Percentiles rank a stretch among this genome's conserved stretches.
Evolutionary conservation across 2,888 invertebrate genomes (phyloP).

Genomic region (Idaea straminata): DNA sequence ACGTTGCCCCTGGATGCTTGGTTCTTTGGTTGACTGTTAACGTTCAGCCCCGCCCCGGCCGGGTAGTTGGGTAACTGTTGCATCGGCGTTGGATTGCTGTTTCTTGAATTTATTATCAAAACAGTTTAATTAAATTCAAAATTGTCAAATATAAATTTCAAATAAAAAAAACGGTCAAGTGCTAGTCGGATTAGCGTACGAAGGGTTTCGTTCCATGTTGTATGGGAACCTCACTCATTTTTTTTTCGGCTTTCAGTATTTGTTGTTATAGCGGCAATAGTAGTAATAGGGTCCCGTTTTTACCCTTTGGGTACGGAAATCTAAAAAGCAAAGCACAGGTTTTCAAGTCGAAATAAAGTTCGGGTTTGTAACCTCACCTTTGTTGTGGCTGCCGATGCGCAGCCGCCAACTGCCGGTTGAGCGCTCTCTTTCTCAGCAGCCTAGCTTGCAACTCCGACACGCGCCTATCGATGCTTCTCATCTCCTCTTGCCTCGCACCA

Average conservation of each 20-base stretch:
- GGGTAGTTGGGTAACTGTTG: constrained; percentile 73
- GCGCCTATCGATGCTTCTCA: constrained; percentile 94
- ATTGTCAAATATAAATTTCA: neutral
- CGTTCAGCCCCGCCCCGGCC: constrained; percentile 44
- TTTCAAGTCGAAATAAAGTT: neutral
- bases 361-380: constrained; percentile 28
- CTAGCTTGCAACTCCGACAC: constrained; percentile 96
- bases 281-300: no score
- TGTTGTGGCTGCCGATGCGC: constrained; percentile 69
- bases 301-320: no score
- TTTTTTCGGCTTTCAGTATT: no score
- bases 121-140: neutral
- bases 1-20: constrained; percentile 87
- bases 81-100: constrained; percentile 70
- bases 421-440: constrained; percentile 91
- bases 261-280: no score
- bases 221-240: no score
- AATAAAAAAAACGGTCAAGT: no score
- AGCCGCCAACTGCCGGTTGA: constrained; percentile 84
- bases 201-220: no score
- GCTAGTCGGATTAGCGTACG: no score
- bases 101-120: constrained; percentile 47
- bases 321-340: constrained; percentile 5
- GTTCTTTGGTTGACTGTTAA: constrained; percentile 71
- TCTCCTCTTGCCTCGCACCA: constrained; percentile 93